Evolutionary conservation across 2,113 vertebrate species (phyloP), one percentile per base, ranked within the genome.

Genomic region (Tyto alba): DNA sequence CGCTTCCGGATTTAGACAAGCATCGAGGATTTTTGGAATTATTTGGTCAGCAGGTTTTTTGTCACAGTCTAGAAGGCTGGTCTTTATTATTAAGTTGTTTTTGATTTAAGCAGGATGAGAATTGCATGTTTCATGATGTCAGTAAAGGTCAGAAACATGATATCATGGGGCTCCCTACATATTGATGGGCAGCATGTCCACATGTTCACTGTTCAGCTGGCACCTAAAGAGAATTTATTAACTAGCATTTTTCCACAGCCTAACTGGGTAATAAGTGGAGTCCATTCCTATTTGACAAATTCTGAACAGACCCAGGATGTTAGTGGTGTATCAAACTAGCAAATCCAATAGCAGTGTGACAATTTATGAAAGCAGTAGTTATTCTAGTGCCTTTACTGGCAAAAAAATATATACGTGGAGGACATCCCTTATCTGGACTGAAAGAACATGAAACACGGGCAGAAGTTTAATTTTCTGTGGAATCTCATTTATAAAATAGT

Each of bases 401-500:
- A 90, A 89, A 93, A 93, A 48, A 21, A 27, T 6, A 16, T 4
- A 7, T 38, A 69, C 14, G 30, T 5, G 11, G 32, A 36, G 34
- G 32, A 55, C 13, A 43, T 47, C 23, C 16, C 11, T 68, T 78
- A 36, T 30, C 32, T 59, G 43, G 55, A 17, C 50, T 56, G 67
- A 93, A 59, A 68, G 29, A 68, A 71, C 11, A 67, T 30, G 41
- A 23, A 82, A 64, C 50, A 84, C 22, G 13, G 50, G 36, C 50
- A 94, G 47, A 71, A 78, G 47, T 79, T 93, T 71, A 73, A 95
- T 95, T 90, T 95, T 71, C 50, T 50, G 16, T 47, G 80, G 67
- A 79, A 69, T 32, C 40, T 95, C 66, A 29, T 86, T 85, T 91
- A 71, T 84, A 67, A 93, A 92, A 63, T 13, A 59, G 72, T 38